phyloP scores from a whole-genome alignment of 2,113 vertebrate genomes.

The Melanotaenia duboulayi region DNA sequence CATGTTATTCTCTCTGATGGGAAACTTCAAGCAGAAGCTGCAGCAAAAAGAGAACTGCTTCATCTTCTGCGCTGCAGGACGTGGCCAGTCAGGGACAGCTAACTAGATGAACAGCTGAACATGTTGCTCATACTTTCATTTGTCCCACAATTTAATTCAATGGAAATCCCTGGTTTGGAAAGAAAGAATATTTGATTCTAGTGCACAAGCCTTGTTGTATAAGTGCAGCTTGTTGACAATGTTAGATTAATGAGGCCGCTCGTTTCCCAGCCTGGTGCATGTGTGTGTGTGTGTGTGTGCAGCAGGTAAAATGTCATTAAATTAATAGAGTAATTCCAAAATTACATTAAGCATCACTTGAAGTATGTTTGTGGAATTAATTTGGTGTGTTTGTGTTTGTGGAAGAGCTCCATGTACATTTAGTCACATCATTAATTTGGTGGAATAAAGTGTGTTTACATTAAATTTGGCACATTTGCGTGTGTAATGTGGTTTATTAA shows the following conservation, averaged over 20 bases:
- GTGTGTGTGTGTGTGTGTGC: conserved; percentile 16
- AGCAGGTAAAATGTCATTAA: conserved; percentile 13
- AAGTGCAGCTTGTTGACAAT: background rate
- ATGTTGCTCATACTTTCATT: background rate
- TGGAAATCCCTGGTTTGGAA: background rate
- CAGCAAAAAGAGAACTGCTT: too few relatives aligned
- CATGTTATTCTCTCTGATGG: background rate
- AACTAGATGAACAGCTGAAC: background rate
- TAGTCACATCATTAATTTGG: conserved; percentile 41
- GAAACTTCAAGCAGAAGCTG: too few relatives aligned
- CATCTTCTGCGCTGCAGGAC: too few relatives aligned
- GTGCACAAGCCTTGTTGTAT: background rate
- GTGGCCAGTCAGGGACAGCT: background rate
- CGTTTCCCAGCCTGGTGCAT: background rate
- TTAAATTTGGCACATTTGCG: conserved; percentile 25
- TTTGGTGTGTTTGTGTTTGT: conserved; percentile 48
- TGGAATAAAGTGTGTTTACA: conserved; percentile 55
- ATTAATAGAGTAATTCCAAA: conserved; percentile 41
- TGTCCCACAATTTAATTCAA: background rate
- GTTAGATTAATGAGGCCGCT: background rate
- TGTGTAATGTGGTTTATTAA: conserved; percentile 38
- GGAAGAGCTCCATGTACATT: conserved; percentile 43
- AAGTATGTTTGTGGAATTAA: conserved; percentile 58
- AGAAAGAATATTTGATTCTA: background rate
- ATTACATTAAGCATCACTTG: conserved; percentile 46